Evolutionary conservation across 2,888 invertebrate genomes (phyloP).

Genomic region (Graphium colonna): DNA sequence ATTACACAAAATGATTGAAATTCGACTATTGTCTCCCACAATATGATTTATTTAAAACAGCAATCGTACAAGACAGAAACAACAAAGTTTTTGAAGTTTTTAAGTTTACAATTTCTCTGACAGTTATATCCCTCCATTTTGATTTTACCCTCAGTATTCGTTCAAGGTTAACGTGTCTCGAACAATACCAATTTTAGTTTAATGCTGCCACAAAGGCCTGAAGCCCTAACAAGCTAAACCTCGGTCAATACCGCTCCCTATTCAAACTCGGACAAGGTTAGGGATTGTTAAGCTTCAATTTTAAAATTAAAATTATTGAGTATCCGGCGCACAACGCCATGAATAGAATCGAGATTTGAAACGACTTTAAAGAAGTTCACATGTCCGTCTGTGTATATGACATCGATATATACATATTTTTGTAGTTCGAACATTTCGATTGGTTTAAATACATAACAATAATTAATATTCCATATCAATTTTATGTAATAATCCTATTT

Average conservation of each 20-base stretch:
- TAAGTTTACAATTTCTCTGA: not conserved
- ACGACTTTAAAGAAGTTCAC: not conserved
- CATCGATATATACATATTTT: too few species aligned
- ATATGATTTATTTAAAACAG: too few species aligned
- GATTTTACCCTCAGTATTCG: conserved; percentile 16
- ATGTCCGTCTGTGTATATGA: not conserved
- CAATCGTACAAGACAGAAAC: too few species aligned
- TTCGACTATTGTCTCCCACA: too few species aligned
- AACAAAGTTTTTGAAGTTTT: not conserved
- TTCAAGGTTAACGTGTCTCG: conserved; percentile 12
- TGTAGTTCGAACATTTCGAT: too few species aligned
- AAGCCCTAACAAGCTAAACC: conserved; percentile 13
- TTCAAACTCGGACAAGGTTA: conserved; percentile 12
- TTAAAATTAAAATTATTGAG: conserved; percentile 9
- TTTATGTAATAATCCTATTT: too few species aligned
- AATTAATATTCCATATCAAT: too few species aligned
- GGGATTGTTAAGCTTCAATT: conserved; percentile 8
- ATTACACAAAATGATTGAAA: too few species aligned
- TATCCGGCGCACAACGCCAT: not conserved
- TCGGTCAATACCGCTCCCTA: conserved; percentile 7
- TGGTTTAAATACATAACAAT: too few species aligned
- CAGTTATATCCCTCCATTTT: not conserved
- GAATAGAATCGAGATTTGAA: not conserved
- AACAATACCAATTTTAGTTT: conserved; percentile 3
- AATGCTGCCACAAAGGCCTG: conserved; percentile 6